Percentiles rank a stretch among this genome's conserved stretches.
Conservation (phyloP, 2,797 vertebrate species). For the Pseudochromis fuscus region DNA sequence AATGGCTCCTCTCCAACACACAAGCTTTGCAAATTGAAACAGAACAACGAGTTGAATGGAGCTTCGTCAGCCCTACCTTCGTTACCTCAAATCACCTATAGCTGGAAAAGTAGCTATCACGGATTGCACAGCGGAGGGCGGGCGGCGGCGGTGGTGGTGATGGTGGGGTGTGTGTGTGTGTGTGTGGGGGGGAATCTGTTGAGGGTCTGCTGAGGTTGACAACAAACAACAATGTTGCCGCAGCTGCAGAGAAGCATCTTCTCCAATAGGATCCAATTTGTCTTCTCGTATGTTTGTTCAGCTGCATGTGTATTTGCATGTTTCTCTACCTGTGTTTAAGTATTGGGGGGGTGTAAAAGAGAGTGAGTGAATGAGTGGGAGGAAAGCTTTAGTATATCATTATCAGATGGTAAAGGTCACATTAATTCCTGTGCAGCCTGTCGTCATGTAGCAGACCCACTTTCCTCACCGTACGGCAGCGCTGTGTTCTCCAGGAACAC, state of each 20-base stretch:
- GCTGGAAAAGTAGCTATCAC: conserved; percentile 20
- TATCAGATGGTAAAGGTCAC: conserved; percentile 55
- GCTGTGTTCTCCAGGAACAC: not conserved
- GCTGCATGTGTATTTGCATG: not conserved
- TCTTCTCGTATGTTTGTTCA: not conserved
- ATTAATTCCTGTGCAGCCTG: conserved; percentile 33
- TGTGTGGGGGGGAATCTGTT: no score
- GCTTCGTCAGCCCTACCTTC: not conserved
- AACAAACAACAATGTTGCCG: not conserved
- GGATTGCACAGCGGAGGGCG: conserved; percentile 5
- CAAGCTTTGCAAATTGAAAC: conserved; percentile 45
- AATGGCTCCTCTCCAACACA: conserved; percentile 48
- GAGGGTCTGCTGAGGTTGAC: conserved; percentile 4
- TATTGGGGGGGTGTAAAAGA: conserved; percentile 2
- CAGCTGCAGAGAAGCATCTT: conserved; percentile 28
- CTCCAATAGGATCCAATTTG: not conserved
- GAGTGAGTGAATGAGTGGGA: conserved; percentile 41
- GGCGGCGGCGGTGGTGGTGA: no score
- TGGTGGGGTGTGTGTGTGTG: no score
- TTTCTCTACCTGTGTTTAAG: conserved; percentile 26
- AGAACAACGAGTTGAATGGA: conserved; percentile 48
- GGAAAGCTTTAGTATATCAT: conserved; percentile 56
- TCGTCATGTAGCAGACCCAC: conserved; percentile 34
- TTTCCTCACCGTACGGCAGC: not conserved
- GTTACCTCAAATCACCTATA: conserved; percentile 56